A percentile compares a stretch with the other conserved stretches of the same genome.
Conservation (phyloP, 2,797 vertebrate genomes). For the Sebastes jordani region DNA sequence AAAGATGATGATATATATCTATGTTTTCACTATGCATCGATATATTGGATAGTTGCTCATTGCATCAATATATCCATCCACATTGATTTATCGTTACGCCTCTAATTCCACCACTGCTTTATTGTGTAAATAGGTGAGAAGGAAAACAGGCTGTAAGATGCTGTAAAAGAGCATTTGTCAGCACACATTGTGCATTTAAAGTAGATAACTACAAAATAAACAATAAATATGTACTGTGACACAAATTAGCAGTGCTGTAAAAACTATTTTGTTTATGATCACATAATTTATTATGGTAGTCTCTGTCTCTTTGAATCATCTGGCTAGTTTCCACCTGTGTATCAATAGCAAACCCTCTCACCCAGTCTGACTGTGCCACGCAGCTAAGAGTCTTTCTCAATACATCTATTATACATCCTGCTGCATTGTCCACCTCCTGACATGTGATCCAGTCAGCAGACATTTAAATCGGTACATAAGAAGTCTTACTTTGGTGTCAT, state of each 20-base stretch:
- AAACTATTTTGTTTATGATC: not conserved
- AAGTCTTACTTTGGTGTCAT: not conserved
- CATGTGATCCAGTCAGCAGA: not conserved
- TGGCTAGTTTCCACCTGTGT: not conserved
- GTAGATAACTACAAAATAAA: not conserved
- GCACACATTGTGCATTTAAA: not conserved
- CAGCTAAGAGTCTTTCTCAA: not conserved
- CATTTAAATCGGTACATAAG: not conserved
- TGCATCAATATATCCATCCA: too few relatives aligned
- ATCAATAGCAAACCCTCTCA: not conserved
- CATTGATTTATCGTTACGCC: too few relatives aligned
- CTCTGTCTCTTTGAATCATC: constrained; percentile 9
- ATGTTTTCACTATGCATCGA: too few relatives aligned
- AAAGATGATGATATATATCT: too few relatives aligned
- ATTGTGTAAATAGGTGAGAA: not conserved
- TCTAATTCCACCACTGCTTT: not conserved
- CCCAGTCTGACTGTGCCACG: not conserved
- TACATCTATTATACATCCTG: not conserved
- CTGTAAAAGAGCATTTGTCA: not conserved
- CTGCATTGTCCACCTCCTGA: not conserved
- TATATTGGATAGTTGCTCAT: too few relatives aligned
- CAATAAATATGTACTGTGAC: not conserved
- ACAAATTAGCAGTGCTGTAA: not conserved
- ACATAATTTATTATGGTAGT: not conserved
- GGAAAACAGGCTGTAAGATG: not conserved